Evolutionary conservation across 2,888 invertebrate species (phyloP).

Genomic region (Heteropelma amictum): DNA sequence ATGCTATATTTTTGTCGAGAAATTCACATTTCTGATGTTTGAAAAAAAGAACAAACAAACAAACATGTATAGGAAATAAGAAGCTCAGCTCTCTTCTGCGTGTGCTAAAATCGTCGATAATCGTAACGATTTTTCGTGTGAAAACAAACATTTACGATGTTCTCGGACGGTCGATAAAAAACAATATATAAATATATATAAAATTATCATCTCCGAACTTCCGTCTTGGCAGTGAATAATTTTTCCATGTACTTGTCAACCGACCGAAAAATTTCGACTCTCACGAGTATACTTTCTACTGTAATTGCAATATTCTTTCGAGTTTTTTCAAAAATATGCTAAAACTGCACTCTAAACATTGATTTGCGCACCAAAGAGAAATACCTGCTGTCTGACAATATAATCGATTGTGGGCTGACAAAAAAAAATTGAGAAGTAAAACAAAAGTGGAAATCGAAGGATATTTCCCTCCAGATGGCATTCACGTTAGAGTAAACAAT

Average conservation of each 20-base stretch:
- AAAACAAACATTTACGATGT: background rate
- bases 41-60: slow-evolving; percentile 15
- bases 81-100: slow-evolving; percentile 40
- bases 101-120: slow-evolving; percentile 48
- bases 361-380: slow-evolving; percentile 58
- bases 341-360: slow-evolving; percentile 39
- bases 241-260: slow-evolving; percentile 1
- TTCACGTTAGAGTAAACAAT: slow-evolving; percentile 40
- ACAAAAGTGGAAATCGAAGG: slow-evolving; percentile 21
- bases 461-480: slow-evolving; percentile 49
- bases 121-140: slow-evolving; percentile 4
- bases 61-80: slow-evolving; percentile 46
- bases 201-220: background rate
- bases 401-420: slow-evolving; percentile 43
- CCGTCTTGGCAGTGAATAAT: background rate
- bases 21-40: slow-evolving; percentile 34
- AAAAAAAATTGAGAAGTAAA: background rate
- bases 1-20: slow-evolving; percentile 63
- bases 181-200: background rate
- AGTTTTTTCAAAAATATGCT: slow-evolving; percentile 17
- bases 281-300: background rate
- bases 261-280: background rate
- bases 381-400: slow-evolving; percentile 59
- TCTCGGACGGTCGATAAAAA: background rate
- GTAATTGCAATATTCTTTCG: background rate